Evolutionary conservation across 2,888 invertebrate genomes (phyloP).

Genomic region (Microctonus brassicae): DNA sequence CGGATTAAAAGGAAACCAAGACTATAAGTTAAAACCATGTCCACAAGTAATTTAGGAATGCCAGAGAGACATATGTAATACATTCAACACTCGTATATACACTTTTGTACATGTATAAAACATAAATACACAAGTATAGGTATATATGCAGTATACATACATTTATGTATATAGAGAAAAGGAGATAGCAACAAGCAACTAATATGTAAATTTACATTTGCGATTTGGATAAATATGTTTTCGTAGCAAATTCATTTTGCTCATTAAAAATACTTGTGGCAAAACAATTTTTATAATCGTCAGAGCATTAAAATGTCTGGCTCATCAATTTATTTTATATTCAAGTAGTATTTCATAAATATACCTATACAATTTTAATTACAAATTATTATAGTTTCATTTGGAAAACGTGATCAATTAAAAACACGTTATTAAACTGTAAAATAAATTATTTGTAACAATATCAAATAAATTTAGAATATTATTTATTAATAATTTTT

Average conservation of each 20-base stretch:
- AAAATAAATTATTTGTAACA: no score
- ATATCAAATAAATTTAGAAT: no score
- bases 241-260: slow-evolving; percentile 12
- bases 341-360: neutral
- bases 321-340: slow-evolving; percentile 12
- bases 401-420: no score
- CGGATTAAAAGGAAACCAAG: neutral
- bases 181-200: no score
- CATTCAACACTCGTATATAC: no score
- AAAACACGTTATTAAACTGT: no score
- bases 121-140: no score
- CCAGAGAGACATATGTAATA: no score
- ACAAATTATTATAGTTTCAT: no score
- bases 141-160: neutral
- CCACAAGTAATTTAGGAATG: neutral
- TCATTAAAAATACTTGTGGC: neutral
- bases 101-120: no score
- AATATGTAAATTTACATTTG: slow-evolving; percentile 1
- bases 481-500: no score
- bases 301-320: neutral
- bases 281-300: neutral
- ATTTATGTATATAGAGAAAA: neutral
- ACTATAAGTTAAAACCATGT: neutral
- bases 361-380: no score
- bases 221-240: slow-evolving; percentile 19